Percentiles rank a stretch among this genome's conserved stretches.
These are phyloP conservation scores for Balaeniceps rex DNA, from an alignment of 2,113 vertebrate genomes.

Conservation along the genomic window DNA sequence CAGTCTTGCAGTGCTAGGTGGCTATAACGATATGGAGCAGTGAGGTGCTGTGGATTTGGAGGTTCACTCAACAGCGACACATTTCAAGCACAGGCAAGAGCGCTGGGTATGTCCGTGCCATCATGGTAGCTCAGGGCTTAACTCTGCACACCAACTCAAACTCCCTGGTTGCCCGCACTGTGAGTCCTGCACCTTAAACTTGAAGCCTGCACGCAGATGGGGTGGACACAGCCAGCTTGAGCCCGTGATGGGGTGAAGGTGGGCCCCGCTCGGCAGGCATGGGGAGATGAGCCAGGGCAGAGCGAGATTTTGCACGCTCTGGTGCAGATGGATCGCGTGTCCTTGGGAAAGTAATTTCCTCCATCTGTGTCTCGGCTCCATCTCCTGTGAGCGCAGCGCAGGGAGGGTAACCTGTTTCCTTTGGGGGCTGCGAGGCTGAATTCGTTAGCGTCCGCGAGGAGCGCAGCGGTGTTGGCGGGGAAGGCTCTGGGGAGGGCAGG, in stretches of 20 bases:
- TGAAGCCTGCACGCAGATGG: rapidly evolving
- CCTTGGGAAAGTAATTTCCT: neutral
- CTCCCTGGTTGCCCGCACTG: neutral
- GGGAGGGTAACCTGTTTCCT: neutral
- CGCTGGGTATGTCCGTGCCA: rapidly evolving
- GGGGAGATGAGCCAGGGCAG: neutral
- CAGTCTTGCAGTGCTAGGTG: neutral
- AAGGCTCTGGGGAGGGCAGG: neutral
- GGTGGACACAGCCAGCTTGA: neutral
- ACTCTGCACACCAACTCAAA: neutral
- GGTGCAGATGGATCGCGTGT: neutral
- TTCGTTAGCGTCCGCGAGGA: rapidly evolving
- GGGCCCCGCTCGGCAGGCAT: rapidly evolving
- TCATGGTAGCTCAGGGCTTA: neutral
- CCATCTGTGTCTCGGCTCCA: neutral
- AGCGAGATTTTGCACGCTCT: neutral
- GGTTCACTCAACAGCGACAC: neutral
- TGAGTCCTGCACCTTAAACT: neutral
- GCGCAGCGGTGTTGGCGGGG: rapidly evolving
- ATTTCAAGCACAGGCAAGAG: neutral
- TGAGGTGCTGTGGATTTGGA: neutral
- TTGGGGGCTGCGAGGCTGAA: neutral
- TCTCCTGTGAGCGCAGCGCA: rapidly evolving
- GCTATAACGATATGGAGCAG: rapidly evolving
- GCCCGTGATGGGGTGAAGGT: neutral